Percentiles rank a stretch among this genome's conserved stretches.
These are phyloP conservation scores for Drosophila oshimai DNA, from an alignment of 1,140 invertebrate species.

Conservation along the genomic window DNA sequence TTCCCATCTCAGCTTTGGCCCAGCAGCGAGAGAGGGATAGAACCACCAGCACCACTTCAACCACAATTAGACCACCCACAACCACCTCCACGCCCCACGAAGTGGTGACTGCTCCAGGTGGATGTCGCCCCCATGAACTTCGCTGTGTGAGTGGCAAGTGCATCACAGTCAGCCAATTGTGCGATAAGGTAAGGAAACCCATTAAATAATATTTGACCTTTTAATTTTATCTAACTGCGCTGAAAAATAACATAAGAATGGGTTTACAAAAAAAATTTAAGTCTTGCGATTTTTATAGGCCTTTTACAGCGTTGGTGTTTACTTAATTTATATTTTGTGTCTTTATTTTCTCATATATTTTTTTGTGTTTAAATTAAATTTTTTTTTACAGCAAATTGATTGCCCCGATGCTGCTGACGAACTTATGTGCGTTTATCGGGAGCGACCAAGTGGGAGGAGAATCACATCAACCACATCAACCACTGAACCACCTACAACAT, in stretches of 20 bases:
- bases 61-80: slow-evolving; percentile 15
- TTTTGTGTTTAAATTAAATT: no score
- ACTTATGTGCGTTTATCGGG: slow-evolving; percentile 84
- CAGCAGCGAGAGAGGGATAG: slow-evolving; percentile 51
- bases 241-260: no score
- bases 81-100: neutral
- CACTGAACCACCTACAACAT: slow-evolving; percentile 8
- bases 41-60: slow-evolving; percentile 2
- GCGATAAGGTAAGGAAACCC: slow-evolving; percentile 84
- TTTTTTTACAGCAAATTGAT: slow-evolving; percentile 83
- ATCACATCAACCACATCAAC: slow-evolving; percentile 10
- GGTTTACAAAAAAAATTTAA: no score
- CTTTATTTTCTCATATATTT: no score
- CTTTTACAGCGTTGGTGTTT: no score
- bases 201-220: no score
- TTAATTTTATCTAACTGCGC: no score
- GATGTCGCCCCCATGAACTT: slow-evolving; percentile 84
- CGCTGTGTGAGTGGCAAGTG: slow-evolving; percentile 86
- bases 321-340: no score
- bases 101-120: slow-evolving; percentile 14
- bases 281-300: no score
- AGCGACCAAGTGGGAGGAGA: slow-evolving; percentile 42
- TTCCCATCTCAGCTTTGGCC: slow-evolving; percentile 54
- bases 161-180: slow-evolving; percentile 85
- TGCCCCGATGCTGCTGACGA: slow-evolving; percentile 86